These are phyloP conservation scores for Drusus annulatus DNA, from an alignment of 1,140 invertebrate genomes.

Conservation along the genomic window DNA sequence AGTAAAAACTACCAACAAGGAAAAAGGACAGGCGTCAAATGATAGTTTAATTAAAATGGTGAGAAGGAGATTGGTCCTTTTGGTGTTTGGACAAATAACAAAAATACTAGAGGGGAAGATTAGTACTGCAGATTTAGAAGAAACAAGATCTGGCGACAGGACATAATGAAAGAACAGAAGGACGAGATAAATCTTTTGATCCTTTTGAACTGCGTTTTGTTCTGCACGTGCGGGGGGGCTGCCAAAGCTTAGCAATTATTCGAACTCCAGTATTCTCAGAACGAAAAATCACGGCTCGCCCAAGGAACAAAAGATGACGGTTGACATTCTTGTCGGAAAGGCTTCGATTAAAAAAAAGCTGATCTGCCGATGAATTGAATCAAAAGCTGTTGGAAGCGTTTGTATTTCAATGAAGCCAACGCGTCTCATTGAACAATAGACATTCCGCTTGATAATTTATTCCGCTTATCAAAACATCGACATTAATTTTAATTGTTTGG, in stretches of 20 bases:
- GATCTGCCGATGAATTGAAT: too few species aligned
- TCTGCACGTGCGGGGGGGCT: constrained; percentile 19
- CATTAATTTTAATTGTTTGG: too few species aligned
- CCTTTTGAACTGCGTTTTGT: constrained; percentile 21
- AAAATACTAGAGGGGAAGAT: not conserved
- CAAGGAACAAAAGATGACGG: too few species aligned
- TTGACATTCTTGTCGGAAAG: too few species aligned
- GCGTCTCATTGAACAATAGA: not conserved
- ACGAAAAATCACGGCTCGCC: not conserved
- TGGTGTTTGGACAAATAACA: not conserved
- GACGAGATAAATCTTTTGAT: constrained; percentile 34
- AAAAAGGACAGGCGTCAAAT: not conserved
- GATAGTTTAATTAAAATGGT: too few species aligned
- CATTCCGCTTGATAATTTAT: not conserved
- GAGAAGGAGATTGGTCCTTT: not conserved
- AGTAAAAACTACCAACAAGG: not conserved
- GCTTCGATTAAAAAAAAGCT: too few species aligned
- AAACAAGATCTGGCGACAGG: constrained; percentile 24
- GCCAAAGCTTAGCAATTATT: not conserved
- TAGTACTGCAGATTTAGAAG: not conserved
- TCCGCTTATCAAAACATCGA: too few species aligned
- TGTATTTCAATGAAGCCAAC: too few species aligned
- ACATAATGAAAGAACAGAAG: constrained; percentile 37
- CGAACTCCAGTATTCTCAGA: not conserved
- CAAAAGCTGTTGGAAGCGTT: too few species aligned